Base-by-base conservation (phyloP, 2,113 vertebrate species). In the Misgurnus anguillicaudatus region DNA sequence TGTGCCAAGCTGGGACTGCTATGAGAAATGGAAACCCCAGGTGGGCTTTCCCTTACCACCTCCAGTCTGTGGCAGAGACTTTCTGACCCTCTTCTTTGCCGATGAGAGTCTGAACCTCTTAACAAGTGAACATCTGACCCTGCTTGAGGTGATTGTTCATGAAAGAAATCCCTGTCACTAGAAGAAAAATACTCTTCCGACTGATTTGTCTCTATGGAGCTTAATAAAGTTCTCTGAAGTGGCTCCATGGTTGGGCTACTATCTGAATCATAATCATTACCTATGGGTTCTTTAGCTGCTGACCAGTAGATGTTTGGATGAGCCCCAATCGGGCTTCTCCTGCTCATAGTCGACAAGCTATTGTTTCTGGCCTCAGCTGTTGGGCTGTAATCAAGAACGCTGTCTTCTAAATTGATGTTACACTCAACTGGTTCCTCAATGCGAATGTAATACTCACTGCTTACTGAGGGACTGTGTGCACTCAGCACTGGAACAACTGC, bases 391-490 rank as follows among this genome's bases (percentile, higher is more conserved):
- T 93, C 92, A 82, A 83, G 82, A 80, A 84, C 67, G 0, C 90
- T 89, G 2, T 96, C 95, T 76, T 97, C 94, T 10, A 95, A 85
- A 10, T 92, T 83, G 81, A 94, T 93, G 4, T 94, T 94, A 3
- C 91, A 91, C 74, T 92, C 92, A 9, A 92, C 86, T 0, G 94
- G 93, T 31, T 97, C 98, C 86, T 99, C 97, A 42, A 99, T 95
- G 79, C 96, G 96, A 83, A 99, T 98, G 87, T 98, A 99, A 82
- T 98, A 99, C 86, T 99, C 96, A 0, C 96, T 97, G 80, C 94
- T 88, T n/a, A 99, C 91, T 0, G 97, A 98, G 3, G 98, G 98
- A 86, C 98, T 99, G 89, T 94, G 95, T 6, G 97, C 95, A 0
- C 95, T 98, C 85, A 98, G 90, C 75, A 99, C 96, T 0, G 97